phyloP scores from a whole-genome alignment of 2,113 vertebrate species.

The Bucco capensis region DNA sequence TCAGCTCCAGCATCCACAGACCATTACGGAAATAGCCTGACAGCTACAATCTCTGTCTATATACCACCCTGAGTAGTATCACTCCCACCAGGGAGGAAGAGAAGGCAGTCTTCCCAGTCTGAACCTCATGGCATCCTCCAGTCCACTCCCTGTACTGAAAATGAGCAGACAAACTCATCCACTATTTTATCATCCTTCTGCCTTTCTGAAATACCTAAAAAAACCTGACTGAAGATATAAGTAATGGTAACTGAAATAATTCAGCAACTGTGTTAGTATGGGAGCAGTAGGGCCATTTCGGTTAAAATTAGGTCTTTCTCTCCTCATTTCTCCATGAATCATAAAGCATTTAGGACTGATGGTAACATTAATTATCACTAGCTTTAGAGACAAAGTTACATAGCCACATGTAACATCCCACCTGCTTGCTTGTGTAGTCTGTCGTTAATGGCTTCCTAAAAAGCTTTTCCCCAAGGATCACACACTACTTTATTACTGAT shows the following conservation, averaged over 20 bases:
- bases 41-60: background rate
- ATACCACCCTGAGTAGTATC: background rate
- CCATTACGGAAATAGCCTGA: background rate
- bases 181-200: background rate
- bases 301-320: background rate
- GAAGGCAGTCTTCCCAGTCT: background rate
- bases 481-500: background rate
- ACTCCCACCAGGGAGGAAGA: background rate
- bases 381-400: background rate
- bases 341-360: background rate
- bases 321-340: background rate
- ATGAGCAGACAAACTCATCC: background rate
- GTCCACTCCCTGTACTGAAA: background rate
- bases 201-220: background rate
- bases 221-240: background rate
- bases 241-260: background rate
- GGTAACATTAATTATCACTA: background rate
- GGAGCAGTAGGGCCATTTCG: background rate
- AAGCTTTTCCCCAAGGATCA: background rate
- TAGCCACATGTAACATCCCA: background rate
- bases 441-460: background rate
- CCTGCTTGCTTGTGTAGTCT: background rate
- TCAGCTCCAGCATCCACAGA: too few species aligned
- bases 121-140: background rate
- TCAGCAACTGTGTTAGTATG: background rate